Evolutionary conservation across 2,888 invertebrate species (phyloP), one percentile per base, ranked within the genome.

Genomic region (Heterodera filipjevi): DNA sequence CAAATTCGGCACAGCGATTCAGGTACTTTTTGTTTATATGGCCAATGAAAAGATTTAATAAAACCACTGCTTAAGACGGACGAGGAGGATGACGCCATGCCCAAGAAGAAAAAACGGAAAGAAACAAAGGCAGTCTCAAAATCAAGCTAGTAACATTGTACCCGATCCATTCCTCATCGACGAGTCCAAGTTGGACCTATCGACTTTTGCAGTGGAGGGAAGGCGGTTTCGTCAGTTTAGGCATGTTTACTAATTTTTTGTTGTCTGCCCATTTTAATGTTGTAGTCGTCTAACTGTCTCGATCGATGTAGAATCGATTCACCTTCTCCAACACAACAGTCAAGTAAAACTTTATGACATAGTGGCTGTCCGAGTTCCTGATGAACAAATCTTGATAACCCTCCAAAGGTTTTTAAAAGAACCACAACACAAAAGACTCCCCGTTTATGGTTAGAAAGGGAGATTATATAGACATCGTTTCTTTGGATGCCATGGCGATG

Each of bases 161-260:
- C 89, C 89, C 10, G 84, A 85, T n/a, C 89, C 89, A 8, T 85
- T 86, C 74, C 79, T 82, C n/a, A 81, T 87, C n/a, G 86, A 89
- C 77, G 78, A 82, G 64, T 71, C 77, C 8, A 71, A 85, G 71
- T 66, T 89, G 71, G 86, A 86, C 71, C 76, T 85, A 27, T 81
- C 76, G 27, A 74, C 81, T 10, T 78, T 88, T 46, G 81, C 85
- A 30, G 83, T 80, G 71, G 79, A 79, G 19, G 88, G 87, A 35
- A 85, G 84, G 79, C 79, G 82, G 46, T 87, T 89, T 78, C 82
- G 89, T 22, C 87, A 87, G 76, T 89, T 87, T 82, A 86, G 84
- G 86, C 85, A 74, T n/a, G 27, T 30, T 30, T 49, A 66, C 53
- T 46, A 79, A 53, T 27, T 10, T n/a, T 33, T 14, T 81, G 3